Evolutionary conservation across 2,113 vertebrate genomes (phyloP).

Genomic region (Melanostigma gelatinosum): DNA sequence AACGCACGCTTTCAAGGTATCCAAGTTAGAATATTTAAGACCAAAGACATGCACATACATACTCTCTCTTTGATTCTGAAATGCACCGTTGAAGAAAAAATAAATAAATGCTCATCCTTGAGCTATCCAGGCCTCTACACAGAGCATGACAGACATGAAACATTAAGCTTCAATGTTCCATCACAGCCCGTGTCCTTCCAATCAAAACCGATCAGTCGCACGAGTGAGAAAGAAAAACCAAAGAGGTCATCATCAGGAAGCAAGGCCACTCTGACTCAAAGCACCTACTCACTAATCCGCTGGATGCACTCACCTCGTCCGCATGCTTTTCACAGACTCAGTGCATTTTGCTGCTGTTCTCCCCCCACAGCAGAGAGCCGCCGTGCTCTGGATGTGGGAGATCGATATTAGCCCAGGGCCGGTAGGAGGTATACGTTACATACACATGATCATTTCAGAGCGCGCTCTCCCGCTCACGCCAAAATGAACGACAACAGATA

Average conservation of each 20-base stretch:
- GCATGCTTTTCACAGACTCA: constrained; percentile 6
- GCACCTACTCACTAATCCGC: constrained; percentile 4
- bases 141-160: constrained; percentile 26
- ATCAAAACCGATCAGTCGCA: constrained; percentile 20
- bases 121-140: constrained; percentile 38
- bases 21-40: neutral
- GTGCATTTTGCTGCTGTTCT: neutral
- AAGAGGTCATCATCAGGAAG: neutral
- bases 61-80: neutral
- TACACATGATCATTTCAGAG: constrained; percentile 58
- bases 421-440: constrained; percentile 52
- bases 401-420: constrained; percentile 33
- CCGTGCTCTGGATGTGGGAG: constrained; percentile 24
- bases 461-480: neutral
- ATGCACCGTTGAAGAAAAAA: constrained; percentile 1
- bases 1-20: no score
- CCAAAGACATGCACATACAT: neutral
- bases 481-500: constrained; percentile 39
- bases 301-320: neutral
- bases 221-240: neutral
- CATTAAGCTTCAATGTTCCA: constrained; percentile 11
- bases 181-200: constrained; percentile 4
- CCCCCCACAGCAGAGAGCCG: no score
- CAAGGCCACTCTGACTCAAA: constrained; percentile 3
- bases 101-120: constrained; percentile 10